Conservation (phyloP, 2,113 vertebrate genomes). For the Sisor rabdophorus region DNA sequence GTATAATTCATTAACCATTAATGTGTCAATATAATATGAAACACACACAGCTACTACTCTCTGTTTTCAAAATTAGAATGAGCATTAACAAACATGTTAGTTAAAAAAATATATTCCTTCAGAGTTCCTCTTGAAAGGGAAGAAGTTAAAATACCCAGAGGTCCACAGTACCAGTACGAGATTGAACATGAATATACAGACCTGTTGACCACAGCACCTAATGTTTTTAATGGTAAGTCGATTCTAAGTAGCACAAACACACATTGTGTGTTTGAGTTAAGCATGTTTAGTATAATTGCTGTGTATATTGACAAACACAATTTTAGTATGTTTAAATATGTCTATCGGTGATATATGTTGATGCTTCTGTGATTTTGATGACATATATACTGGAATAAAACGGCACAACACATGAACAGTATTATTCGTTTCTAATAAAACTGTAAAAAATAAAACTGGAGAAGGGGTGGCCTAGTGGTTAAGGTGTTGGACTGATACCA, state of each 20-base stretch:
- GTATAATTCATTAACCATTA: no score
- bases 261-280: not conserved
- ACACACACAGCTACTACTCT: not conserved
- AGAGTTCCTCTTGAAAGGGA: conserved; percentile 1
- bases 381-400: conserved; percentile 61
- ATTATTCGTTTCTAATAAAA: conserved; percentile 39
- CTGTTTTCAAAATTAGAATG: not conserved
- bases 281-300: conserved; percentile 24
- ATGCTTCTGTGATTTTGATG: conserved; percentile 67
- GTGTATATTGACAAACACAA: not conserved
- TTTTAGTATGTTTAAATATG: conserved; percentile 34
- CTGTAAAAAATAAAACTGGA: no score
- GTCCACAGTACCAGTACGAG: not conserved
- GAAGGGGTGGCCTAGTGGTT: no score
- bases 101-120: not conserved
- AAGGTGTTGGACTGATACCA: no score
- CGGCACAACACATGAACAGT: conserved; percentile 63
- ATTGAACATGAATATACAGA: not conserved
- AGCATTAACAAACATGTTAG: not conserved
- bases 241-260: not conserved
- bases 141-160: not conserved
- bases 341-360: conserved; percentile 65
- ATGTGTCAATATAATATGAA: not conserved
- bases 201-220: not conserved
- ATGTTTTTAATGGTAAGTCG: conserved; percentile 30